Percentiles rank a stretch among this genome's conserved stretches.
These are phyloP conservation scores for Neoarius graeffei DNA, from an alignment of 2,113 vertebrate species.

Conservation along the genomic window DNA sequence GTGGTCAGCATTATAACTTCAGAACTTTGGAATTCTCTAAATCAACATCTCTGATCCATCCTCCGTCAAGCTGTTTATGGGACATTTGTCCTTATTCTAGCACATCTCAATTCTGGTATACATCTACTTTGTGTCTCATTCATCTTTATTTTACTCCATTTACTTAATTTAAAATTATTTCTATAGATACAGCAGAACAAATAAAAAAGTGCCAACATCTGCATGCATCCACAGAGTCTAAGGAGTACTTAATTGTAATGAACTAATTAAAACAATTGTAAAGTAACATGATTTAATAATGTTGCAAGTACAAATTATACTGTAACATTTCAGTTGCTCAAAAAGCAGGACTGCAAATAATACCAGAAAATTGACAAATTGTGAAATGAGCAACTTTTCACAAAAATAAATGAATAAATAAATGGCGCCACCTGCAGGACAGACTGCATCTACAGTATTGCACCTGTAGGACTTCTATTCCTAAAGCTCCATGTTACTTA, in stretches of 20 bases:
- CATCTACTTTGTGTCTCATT: background rate
- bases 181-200: background rate
- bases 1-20: too few relatives aligned
- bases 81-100: background rate
- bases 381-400: background rate
- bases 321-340: background rate
- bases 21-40: background rate
- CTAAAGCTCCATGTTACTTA: background rate
- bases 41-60: background rate
- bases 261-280: background rate
- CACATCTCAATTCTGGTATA: background rate
- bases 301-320: background rate
- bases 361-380: background rate
- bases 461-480: background rate
- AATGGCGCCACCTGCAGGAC: conserved; percentile 64
- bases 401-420: background rate
- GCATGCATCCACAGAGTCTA: background rate
- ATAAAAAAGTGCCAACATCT: background rate
- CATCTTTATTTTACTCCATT: background rate
- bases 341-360: background rate
- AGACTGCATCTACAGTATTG: background rate
- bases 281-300: background rate
- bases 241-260: background rate
- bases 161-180: background rate
- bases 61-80: background rate